phyloP scores from a whole-genome alignment of 2,113 vertebrate species.

The Embiotoca jacksoni region DNA sequence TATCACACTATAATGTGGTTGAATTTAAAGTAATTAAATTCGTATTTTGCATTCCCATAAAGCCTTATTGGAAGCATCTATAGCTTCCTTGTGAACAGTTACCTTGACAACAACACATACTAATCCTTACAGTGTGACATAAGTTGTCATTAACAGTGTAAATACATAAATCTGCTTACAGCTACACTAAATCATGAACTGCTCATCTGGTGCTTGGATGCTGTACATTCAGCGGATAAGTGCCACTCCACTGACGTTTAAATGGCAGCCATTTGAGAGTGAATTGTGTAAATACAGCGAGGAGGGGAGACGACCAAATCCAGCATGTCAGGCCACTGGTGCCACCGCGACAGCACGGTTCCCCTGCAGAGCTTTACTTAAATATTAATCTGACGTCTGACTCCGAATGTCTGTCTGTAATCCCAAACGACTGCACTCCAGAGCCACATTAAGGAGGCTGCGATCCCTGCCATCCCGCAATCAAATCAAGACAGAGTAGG shows the following conservation, averaged over 20 bases:
- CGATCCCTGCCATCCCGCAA: background rate
- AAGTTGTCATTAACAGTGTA: background rate
- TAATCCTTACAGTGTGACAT: background rate
- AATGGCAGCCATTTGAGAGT: background rate
- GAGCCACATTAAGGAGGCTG: slow-evolving; percentile 66
- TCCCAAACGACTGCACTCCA: slow-evolving; percentile 61
- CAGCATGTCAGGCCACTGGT: background rate
- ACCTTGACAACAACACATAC: background rate
- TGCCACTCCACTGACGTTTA: background rate
- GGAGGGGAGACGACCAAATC: slow-evolving; percentile 8
- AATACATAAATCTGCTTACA: slow-evolving; percentile 7
- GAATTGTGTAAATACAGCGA: background rate
- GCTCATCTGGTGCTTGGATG: background rate
- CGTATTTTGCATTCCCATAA: too few species aligned
- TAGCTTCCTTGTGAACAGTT: too few species aligned
- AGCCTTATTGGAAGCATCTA: too few species aligned
- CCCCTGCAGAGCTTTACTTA: slow-evolving; percentile 67
- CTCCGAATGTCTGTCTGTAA: slow-evolving; percentile 63
- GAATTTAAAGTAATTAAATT: background rate
- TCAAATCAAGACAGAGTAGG: background rate
- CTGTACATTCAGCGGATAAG: background rate
- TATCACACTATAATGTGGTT: background rate
- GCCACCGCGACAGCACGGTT: slow-evolving; percentile 40
- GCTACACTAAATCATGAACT: background rate
- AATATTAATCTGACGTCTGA: slow-evolving; percentile 77